phyloP scores from a whole-genome alignment of 2,888 invertebrate genomes.

The Plagiodera versicolora region DNA sequence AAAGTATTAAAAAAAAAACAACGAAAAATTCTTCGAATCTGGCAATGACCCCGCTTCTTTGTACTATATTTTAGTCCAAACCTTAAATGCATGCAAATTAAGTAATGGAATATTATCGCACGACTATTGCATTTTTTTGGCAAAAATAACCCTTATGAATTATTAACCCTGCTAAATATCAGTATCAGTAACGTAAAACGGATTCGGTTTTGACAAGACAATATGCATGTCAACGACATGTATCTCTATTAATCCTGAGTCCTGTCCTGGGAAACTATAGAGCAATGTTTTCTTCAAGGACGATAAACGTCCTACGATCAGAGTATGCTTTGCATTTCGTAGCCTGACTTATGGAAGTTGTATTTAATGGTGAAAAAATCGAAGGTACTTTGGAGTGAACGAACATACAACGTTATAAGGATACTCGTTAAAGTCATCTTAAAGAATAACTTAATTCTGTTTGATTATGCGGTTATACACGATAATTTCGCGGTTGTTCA shows the following conservation, averaged over 20 bases:
- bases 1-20: too few species aligned
- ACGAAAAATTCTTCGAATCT: too few species aligned
- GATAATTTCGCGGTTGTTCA: background rate
- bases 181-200: too few species aligned
- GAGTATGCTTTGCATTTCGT: background rate
- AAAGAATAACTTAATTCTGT: background rate
- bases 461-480: background rate
- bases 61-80: too few species aligned
- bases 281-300: constrained; percentile 4
- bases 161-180: too few species aligned
- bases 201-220: too few species aligned
- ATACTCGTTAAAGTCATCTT: background rate
- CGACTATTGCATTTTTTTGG: too few species aligned
- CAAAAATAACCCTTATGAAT: too few species aligned
- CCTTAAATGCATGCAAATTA: too few species aligned
- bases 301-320: constrained; percentile 9
- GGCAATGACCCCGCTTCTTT: too few species aligned
- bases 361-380: background rate
- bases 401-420: background rate
- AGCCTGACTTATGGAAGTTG: background rate
- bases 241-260: background rate
- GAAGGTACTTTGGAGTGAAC: background rate
- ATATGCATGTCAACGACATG: too few species aligned
- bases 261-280: background rate
- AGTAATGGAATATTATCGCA: too few species aligned